Evolutionary conservation across 2,888 invertebrate genomes (phyloP).

Genomic region (Gymnocheta viridis): DNA sequence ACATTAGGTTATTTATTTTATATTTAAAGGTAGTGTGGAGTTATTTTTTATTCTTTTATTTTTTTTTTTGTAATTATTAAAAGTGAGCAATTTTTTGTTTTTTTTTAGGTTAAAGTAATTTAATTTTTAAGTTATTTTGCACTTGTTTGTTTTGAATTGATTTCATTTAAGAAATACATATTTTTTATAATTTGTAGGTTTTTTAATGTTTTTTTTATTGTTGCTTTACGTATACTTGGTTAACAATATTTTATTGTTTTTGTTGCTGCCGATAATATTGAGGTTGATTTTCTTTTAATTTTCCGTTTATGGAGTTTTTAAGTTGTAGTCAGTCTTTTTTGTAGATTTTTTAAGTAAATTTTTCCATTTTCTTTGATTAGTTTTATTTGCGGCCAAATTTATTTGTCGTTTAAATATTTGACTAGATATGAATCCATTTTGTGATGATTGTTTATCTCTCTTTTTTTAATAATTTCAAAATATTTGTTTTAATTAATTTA

Average conservation of each 20-base stretch:
- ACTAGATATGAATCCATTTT: conserved; percentile 76
- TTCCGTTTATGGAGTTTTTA: conserved; percentile 63
- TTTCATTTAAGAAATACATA: conserved; percentile 47
- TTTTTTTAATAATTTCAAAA: conserved; percentile 41
- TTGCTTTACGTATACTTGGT: conserved; percentile 81
- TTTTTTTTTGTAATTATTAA: conserved; percentile 71
- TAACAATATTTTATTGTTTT: conserved; percentile 74
- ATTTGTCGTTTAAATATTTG: conserved; percentile 72
- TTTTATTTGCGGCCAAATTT: conserved; percentile 66
- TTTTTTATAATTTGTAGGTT: conserved; percentile 63
- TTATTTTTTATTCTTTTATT: conserved; percentile 67
- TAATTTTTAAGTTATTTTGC: conserved; percentile 67
- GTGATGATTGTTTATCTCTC: conserved; percentile 20
- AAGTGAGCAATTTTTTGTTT: conserved; percentile 76
- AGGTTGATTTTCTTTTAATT: conserved; percentile 47
- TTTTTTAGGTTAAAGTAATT: conserved; percentile 69
- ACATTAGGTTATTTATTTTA: conserved; percentile 75
- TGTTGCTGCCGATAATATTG: conserved; percentile 39
- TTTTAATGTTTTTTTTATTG: conserved; percentile 67
- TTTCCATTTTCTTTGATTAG: conserved; percentile 59
- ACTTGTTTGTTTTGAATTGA: conserved; percentile 52
- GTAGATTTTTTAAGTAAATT: conserved; percentile 65
- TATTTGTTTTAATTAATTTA: conserved; percentile 49
- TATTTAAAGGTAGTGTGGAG: conserved; percentile 61
- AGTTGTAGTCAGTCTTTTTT: conserved; percentile 75